phyloP scores from a whole-genome alignment of 2,113 vertebrate genomes.

The Semicossyphus pulcher region DNA sequence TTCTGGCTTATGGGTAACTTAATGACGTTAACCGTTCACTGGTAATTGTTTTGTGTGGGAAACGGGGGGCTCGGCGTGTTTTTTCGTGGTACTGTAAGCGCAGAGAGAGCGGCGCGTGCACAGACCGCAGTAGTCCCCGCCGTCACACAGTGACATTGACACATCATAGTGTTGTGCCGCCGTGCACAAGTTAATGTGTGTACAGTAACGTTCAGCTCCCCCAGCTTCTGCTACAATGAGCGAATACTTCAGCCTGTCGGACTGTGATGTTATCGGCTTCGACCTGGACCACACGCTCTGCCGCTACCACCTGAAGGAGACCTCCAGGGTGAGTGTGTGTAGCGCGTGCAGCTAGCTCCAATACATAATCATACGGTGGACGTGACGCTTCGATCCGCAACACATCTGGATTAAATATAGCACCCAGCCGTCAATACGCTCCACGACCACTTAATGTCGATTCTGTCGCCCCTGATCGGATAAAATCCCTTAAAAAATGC shows the following conservation, averaged over 20 bases:
- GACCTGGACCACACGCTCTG: slow-evolving; percentile 95
- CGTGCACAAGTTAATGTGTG: slow-evolving; percentile 36
- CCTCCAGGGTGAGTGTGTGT: slow-evolving; percentile 88
- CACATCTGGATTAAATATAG: slow-evolving; percentile 49
- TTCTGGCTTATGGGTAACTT: slow-evolving; percentile 20
- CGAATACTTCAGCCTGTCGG: slow-evolving; percentile 86
- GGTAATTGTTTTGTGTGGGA: neutral
- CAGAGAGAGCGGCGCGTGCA: slow-evolving; percentile 22
- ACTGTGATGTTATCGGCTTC: slow-evolving; percentile 92
- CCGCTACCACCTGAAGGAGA: slow-evolving; percentile 89
- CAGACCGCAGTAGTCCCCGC: slow-evolving; percentile 16
- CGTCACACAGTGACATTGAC: slow-evolving; percentile 63
- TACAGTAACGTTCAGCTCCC: neutral
- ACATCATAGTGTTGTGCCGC: slow-evolving; percentile 15
- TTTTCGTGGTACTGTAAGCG: neutral
- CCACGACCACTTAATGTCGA: neutral
- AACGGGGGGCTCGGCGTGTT: neutral
- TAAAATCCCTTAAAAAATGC: neutral
- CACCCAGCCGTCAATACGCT: slow-evolving; percentile 8
- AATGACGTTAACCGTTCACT: neutral
- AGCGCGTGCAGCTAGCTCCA: slow-evolving; percentile 22
- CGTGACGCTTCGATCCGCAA: slow-evolving; percentile 32
- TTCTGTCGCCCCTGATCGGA: neutral
- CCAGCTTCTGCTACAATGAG: slow-evolving; percentile 78
- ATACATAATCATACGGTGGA: slow-evolving; percentile 28